Percentiles rank a stretch among this genome's conserved stretches.
These are phyloP conservation scores for Enteromius treurensis DNA, from an alignment of 2,797 vertebrate species.

Conservation along the genomic window DNA sequence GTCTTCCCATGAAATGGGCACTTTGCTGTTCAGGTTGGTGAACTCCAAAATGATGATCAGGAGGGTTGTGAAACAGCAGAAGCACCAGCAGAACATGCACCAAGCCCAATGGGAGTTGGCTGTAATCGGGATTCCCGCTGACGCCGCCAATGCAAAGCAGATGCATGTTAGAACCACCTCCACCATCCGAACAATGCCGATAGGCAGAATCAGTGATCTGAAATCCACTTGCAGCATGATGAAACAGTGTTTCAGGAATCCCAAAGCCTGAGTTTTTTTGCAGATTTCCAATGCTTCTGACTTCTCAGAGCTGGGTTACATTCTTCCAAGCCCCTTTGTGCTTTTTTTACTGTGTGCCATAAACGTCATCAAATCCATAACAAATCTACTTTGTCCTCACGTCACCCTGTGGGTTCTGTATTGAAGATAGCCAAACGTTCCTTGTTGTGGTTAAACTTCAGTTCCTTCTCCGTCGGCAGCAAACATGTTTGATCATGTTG, in stretches of 20 bases:
- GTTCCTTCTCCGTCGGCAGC: not conserved
- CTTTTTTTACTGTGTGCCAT: not conserved
- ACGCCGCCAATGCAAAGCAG: slow-evolving; percentile 84
- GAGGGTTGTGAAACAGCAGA: slow-evolving; percentile 81
- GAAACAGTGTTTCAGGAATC: not conserved
- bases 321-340: not conserved
- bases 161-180: slow-evolving; percentile 79
- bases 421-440: not conserved
- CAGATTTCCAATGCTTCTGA: not conserved
- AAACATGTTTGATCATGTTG: slow-evolving; percentile 1
- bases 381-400: not conserved
- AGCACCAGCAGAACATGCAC: slow-evolving; percentile 89
- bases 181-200: slow-evolving; percentile 79
- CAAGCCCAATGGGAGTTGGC: slow-evolving; percentile 69
- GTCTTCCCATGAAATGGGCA: slow-evolving; percentile 87
- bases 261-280: not conserved
- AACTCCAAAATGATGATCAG: slow-evolving; percentile 82
- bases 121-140: accelerated
- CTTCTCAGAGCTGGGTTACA: not conserved
- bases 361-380: not conserved
- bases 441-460: not conserved
- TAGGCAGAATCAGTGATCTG: slow-evolving; percentile 64
- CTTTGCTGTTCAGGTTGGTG: slow-evolving; percentile 60
- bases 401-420: not conserved
- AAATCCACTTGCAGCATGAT: slow-evolving; percentile 64